Base-by-base conservation (phyloP, 2,797 vertebrate species). In the Sebastes ruberrimus region DNA sequence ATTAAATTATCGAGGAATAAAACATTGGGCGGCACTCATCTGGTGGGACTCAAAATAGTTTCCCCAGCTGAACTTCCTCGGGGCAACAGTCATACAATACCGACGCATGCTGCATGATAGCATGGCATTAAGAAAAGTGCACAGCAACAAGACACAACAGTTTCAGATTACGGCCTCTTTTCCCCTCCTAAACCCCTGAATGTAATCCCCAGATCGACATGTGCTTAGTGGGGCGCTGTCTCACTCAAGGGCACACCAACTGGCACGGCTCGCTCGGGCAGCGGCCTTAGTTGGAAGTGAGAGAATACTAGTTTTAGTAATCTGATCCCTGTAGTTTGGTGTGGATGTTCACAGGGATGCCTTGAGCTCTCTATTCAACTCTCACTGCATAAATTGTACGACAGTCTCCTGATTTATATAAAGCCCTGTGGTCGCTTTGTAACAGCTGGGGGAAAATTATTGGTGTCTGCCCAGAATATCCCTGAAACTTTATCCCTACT, bases 81-180 rank as follows among this genome's bases (percentile, higher is more conserved):
- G 89, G 90, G 90, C 85, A 74, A 78, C 89, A 55, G 92, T 90
- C 92, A 90, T 86, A 92, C 85, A 93, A 93, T 83, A 92, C 89
- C 76, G 62, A 82, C n/a, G 74, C 87, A 86, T 62, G 72, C 89
- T 83, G 86, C 86, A 90, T 78, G 90, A 91, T 89, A 86, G 86
- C 88, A 61, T 82, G 86, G 90, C 87, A 90, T 91, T 93, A 91
- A 93, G 87, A 89, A 93, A 93, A 92, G 90, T 90, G 91, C 92
- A 92, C 92, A 71, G 94, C 93, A 95, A 95, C 92, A 94, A 94
- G 93, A 94, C 94, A 94, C 90, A 95, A 95, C 94, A 94, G 95
- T 94, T 92, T 95, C 93, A 85, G 84, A 93, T 95, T 94, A 95
- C 95, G 65, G 88, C 88, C 91, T 93, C 88, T 90, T 93, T 94